A percentile compares a stretch with the other conserved stretches of the same genome.
These are phyloP conservation scores for Hybognathus amarus DNA, from an alignment of 2,797 vertebrate species.

Conservation along the genomic window DNA sequence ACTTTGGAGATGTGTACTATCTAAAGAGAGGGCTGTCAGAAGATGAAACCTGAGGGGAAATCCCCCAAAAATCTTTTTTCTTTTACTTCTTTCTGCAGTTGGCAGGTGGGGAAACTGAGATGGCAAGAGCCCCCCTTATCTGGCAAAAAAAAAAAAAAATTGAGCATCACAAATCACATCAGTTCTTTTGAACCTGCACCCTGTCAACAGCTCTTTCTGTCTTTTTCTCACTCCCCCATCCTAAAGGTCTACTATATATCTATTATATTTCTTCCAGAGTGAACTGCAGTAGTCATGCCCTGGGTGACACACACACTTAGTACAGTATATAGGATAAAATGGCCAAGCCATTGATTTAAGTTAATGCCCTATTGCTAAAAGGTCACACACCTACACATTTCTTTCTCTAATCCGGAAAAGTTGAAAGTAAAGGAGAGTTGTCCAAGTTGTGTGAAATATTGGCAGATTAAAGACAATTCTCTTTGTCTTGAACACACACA, in stretches of 20 bases:
- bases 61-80: conserved; percentile 19
- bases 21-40: conserved; percentile 62
- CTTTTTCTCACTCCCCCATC: conserved; percentile 24
- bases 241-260: conserved; percentile 57
- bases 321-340: conserved; percentile 65
- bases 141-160: conserved; percentile 33
- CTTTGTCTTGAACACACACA: background rate
- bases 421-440: conserved; percentile 9
- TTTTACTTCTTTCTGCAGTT: conserved; percentile 45
- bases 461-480: background rate
- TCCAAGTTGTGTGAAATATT: background rate
- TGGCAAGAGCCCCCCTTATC: conserved; percentile 37
- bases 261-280: conserved; percentile 51
- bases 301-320: conserved; percentile 43
- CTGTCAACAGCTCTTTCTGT: conserved; percentile 56
- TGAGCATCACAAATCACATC: conserved; percentile 50
- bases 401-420: background rate
- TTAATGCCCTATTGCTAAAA: conserved; percentile 69
- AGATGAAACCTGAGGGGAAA: conserved; percentile 40
- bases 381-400: conserved; percentile 28
- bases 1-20: conserved; percentile 49
- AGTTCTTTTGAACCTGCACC: conserved; percentile 55
- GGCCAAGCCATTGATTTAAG: conserved; percentile 60
- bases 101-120: conserved; percentile 59
- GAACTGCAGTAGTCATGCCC: conserved; percentile 14